Conservation (phyloP, 2,797 vertebrate species). For the Tolypeutes matacus region DNA sequence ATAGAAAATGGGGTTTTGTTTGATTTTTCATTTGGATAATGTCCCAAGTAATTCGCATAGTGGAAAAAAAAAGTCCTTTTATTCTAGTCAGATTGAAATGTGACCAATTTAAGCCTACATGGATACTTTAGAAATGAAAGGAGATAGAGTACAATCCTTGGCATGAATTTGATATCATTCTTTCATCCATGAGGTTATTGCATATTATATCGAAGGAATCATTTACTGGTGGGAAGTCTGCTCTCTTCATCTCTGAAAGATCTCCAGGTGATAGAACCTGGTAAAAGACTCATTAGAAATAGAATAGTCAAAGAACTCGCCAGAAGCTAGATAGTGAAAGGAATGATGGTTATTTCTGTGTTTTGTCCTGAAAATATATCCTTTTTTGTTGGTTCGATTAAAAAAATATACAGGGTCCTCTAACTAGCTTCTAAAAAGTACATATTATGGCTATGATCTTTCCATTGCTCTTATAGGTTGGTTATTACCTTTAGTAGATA, state of each 20-base stretch:
- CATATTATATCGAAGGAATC: background rate
- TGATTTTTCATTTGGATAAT: slow-evolving; percentile 37
- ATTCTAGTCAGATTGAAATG: background rate
- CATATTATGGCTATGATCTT: background rate
- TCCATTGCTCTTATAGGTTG: background rate
- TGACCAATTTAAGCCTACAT: background rate
- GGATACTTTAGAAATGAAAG: background rate
- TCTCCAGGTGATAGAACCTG: background rate
- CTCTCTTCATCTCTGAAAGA: background rate
- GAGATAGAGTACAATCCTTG: background rate
- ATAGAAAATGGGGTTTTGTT: background rate
- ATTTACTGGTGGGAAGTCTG: background rate
- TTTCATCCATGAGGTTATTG: background rate
- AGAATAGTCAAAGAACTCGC: background rate
- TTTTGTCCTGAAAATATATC: slow-evolving; percentile 8
- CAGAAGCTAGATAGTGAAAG: background rate
- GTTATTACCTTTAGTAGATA: background rate
- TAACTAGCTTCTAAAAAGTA: background rate
- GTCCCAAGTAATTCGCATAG: background rate
- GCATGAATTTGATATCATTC: background rate
- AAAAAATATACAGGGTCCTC: background rate
- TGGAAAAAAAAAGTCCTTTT: background rate
- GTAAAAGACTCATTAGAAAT: slow-evolving; percentile 1
- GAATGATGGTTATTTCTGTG: background rate
- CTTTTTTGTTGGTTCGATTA: background rate